Conservation (phyloP, 2,888 invertebrate species). For the Eurytoma adleriae region DNA sequence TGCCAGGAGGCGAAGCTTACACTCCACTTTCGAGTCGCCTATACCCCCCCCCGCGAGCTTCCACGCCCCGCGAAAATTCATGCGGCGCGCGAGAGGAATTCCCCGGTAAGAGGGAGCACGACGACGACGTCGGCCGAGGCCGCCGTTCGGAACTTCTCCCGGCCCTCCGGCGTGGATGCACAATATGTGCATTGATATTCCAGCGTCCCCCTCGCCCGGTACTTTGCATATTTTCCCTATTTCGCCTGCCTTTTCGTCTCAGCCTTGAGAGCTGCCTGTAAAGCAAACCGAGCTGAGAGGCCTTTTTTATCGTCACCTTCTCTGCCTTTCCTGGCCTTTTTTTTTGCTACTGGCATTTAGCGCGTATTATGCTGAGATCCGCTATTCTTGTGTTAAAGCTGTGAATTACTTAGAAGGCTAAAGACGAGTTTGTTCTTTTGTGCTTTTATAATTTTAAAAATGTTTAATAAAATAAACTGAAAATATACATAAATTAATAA, state of each 20-base stretch:
- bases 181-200: conserved; percentile 57
- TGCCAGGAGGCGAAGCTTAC: conserved; percentile 55
- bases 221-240: conserved; percentile 51
- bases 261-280: background rate
- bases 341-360: background rate
- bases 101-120: background rate
- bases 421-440: too few species aligned
- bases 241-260: background rate
- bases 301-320: too few species aligned
- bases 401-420: too few species aligned
- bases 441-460: too few species aligned
- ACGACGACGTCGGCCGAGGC: background rate
- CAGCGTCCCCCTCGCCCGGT: conserved; percentile 13
- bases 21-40: conserved; percentile 33
- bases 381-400: too few species aligned
- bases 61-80: conserved; percentile 49
- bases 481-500: too few species aligned
- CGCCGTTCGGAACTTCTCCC: conserved; percentile 24
- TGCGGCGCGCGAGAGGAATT: conserved; percentile 43
- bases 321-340: too few species aligned
- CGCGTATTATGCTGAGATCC: too few species aligned
- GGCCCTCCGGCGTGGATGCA: conserved; percentile 30
- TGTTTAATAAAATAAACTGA: too few species aligned
- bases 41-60: conserved; percentile 10
- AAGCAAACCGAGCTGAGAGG: background rate